phyloP scores from a whole-genome alignment of 2,888 invertebrate species.

The Cantharis nigra region DNA sequence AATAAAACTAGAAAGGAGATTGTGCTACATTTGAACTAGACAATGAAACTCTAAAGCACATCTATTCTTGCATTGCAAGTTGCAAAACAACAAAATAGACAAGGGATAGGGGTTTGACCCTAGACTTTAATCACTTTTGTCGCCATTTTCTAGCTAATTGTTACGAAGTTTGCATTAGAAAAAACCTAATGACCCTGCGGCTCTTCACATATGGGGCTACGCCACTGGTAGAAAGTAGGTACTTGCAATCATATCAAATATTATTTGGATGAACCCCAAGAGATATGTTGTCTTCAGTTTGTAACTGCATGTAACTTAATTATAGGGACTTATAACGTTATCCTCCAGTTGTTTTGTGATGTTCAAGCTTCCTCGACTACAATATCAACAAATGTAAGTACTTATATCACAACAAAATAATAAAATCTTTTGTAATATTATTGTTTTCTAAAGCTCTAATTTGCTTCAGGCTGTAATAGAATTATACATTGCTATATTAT shows the following conservation, averaged over 20 bases:
- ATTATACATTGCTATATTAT: too few species aligned
- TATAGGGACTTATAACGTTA: neutral
- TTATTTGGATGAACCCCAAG: neutral
- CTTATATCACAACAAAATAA: neutral
- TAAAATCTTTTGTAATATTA: neutral
- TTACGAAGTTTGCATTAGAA: too few species aligned
- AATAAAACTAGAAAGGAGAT: neutral
- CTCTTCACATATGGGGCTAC: too few species aligned
- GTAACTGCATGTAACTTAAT: neutral
- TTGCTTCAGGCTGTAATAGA: neutral
- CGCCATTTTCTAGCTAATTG: too few species aligned
- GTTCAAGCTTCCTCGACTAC: neutral
- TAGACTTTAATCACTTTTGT: too few species aligned
- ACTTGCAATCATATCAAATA: neutral
- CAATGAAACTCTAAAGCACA: neutral
- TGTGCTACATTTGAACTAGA: neutral
- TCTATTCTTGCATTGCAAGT: neutral
- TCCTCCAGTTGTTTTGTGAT: neutral
- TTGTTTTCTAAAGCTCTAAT: neutral
- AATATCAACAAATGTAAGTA: neutral
- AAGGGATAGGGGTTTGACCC: too few species aligned
- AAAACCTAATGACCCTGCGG: too few species aligned
- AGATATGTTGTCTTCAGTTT: neutral
- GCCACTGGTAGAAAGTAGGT: too few species aligned
- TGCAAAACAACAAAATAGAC: neutral